Evolutionary conservation across 1,140 invertebrate genomes (phyloP).

Genomic region (Drosophila azteca): DNA sequence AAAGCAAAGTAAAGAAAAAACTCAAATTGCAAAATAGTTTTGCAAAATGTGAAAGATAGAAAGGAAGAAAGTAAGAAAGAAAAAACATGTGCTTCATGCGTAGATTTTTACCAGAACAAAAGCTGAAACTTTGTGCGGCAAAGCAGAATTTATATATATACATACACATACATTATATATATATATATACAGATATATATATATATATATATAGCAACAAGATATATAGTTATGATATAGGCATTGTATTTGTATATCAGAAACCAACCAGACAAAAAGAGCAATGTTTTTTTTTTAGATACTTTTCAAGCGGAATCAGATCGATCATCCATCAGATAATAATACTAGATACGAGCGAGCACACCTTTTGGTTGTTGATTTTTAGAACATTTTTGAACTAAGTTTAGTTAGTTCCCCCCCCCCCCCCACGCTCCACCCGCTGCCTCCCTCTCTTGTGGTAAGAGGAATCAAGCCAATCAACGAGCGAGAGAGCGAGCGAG

Average conservation of each 20-base stretch:
- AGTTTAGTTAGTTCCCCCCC: too few species aligned
- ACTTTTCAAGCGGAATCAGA: constrained; percentile 55
- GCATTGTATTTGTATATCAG: constrained; percentile 79
- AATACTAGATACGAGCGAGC: constrained; percentile 23
- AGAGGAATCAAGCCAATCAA: constrained; percentile 37
- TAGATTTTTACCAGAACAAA: constrained; percentile 79
- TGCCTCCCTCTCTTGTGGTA: constrained; percentile 19
- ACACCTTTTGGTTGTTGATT: constrained; percentile 45
- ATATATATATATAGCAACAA: constrained; percentile 26
- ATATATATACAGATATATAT: background rate
- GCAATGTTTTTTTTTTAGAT: constrained; percentile 66
- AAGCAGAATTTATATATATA: constrained; percentile 75
- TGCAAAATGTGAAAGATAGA: constrained; percentile 44
- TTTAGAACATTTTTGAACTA: constrained; percentile 46
- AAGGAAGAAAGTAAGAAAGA: constrained; percentile 29
- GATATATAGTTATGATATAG: constrained; percentile 69
- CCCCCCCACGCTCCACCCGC: too few species aligned
- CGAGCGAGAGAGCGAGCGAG: too few species aligned
- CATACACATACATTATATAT: constrained; percentile 38
- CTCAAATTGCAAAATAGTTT: constrained; percentile 69
- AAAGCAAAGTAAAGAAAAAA: constrained; percentile 42
- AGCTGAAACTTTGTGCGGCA: constrained; percentile 76
- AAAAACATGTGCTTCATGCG: constrained; percentile 71
- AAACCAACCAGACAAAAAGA: constrained; percentile 50
- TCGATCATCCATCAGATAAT: constrained; percentile 13